Evolutionary conservation across 2,113 vertebrate species (phyloP).

Genomic region (Vidua chalybeata): DNA sequence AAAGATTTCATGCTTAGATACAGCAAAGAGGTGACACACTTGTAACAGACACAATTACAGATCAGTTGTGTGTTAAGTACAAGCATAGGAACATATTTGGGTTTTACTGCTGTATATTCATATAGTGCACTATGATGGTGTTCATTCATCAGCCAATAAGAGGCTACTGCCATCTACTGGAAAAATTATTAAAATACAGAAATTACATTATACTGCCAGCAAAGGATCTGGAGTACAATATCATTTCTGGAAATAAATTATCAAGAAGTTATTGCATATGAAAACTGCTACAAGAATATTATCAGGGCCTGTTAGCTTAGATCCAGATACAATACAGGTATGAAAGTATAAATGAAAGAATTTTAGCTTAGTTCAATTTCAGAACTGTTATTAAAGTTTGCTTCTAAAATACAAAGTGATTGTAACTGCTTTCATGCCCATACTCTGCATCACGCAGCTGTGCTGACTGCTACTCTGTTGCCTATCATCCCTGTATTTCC

Average conservation of each 20-base stretch:
- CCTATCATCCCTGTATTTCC: neutral
- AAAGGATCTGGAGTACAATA: neutral
- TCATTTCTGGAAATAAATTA: neutral
- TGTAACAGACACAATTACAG: neutral
- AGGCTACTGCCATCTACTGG: conserved; percentile 41
- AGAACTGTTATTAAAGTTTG: neutral
- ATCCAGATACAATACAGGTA: neutral
- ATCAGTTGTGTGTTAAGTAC: neutral
- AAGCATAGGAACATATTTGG: neutral
- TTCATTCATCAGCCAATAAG: neutral
- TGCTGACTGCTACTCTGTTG: neutral
- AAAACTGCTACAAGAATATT: neutral
- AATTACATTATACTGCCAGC: neutral
- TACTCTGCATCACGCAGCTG: neutral
- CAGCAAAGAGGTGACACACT: neutral
- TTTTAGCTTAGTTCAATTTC: neutral
- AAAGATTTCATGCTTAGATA: neutral
- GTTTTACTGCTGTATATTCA: neutral
- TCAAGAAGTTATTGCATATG: neutral
- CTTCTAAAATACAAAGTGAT: neutral
- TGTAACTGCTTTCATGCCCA: neutral
- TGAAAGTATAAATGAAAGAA: neutral
- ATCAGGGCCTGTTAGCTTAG: neutral
- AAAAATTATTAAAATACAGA: neutral
- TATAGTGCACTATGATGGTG: rapidly evolving